Conservation (phyloP, 2,797 vertebrate genomes). For the Acrossocheilus wenchowensis region DNA sequence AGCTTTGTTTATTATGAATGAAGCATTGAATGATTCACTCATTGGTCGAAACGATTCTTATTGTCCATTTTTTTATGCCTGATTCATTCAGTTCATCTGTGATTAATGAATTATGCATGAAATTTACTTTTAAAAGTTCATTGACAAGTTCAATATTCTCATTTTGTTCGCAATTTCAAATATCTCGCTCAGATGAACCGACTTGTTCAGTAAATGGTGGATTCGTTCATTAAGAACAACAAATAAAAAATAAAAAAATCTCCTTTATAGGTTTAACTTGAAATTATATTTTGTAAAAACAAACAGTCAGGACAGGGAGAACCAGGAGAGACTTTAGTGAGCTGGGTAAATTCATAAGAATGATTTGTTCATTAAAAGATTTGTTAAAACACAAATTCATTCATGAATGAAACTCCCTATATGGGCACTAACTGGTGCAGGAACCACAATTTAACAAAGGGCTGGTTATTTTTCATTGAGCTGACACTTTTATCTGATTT, state of each 20-base stretch:
- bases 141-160: neutral
- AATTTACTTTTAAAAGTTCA: neutral
- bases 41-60: neutral
- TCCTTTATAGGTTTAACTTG: neutral
- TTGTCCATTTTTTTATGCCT: neutral
- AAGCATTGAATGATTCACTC: slow-evolving; percentile 4
- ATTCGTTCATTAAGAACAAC: neutral
- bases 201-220: neutral
- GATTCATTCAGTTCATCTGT: neutral
- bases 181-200: neutral
- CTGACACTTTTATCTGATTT: neutral
- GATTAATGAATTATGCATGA: neutral
- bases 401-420: neutral
- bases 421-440: neutral
- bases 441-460: neutral
- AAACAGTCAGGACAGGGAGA: neutral
- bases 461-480: neutral
- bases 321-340: neutral
- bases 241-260: neutral
- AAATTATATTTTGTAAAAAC: neutral
- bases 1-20: neutral
- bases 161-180: neutral
- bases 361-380: neutral
- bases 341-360: neutral
- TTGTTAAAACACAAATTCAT: neutral